Evolutionary conservation across 2,113 vertebrate genomes (phyloP).

Genomic region (Antigone vipio): DNA sequence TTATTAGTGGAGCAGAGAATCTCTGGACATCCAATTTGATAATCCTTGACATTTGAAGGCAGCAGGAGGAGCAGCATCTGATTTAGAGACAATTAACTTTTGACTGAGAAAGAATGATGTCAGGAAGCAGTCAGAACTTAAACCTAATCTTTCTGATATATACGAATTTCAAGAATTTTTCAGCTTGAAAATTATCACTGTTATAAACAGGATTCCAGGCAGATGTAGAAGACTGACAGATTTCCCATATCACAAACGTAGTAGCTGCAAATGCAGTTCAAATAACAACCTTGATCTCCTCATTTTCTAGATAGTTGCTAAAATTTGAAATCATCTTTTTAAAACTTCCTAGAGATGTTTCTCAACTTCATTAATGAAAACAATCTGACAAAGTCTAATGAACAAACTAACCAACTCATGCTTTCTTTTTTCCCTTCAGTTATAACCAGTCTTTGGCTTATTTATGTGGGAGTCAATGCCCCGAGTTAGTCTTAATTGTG

Average conservation of each 20-base stretch:
- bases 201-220: background rate
- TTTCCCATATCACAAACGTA: background rate
- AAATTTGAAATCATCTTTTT: background rate
- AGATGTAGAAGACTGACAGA: background rate
- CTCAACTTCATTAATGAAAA: background rate
- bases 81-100: slow-evolving; percentile 21
- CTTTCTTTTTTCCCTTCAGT: background rate
- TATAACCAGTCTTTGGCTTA: background rate
- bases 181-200: background rate
- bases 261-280: background rate
- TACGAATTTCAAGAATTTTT: slow-evolving; percentile 2
- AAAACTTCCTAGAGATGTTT: background rate
- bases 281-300: background rate
- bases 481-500: background rate
- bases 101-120: background rate
- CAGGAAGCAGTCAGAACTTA: background rate
- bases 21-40: background rate
- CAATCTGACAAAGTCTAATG: background rate
- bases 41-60: background rate
- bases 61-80: background rate
- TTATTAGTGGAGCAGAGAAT: background rate
- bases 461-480: background rate
- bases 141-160: slow-evolving; percentile 1
- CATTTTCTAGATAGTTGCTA: background rate
- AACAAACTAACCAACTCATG: background rate